A percentile compares a stretch with the other conserved stretches of the same genome.
Conservation (phyloP, 2,888 invertebrate genomes). For the Pseudolycoriella hygida region DNA sequence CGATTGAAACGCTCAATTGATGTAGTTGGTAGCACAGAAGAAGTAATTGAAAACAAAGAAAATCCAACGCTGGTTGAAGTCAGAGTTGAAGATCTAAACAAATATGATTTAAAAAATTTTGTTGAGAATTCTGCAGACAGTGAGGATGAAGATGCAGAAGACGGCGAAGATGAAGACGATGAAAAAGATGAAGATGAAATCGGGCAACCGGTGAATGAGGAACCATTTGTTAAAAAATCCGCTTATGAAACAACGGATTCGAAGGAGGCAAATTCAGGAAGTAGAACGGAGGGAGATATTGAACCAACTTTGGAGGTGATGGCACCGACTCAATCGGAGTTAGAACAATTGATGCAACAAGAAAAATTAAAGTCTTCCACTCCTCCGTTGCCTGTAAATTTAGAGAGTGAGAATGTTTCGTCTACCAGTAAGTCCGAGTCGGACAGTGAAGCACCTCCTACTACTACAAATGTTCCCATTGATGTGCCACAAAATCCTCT, state of each 20-base stretch:
- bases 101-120: slow-evolving; percentile 3
- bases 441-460: too few species aligned
- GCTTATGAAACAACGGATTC: neutral
- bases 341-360: neutral
- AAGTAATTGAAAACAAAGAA: neutral
- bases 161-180: slow-evolving; percentile 17
- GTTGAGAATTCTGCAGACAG: slow-evolving; percentile 8
- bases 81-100: slow-evolving; percentile 3
- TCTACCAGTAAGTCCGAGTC: neutral
- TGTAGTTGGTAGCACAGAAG: neutral
- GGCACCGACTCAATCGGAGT: neutral
- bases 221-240: slow-evolving; percentile 3
- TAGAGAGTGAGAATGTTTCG: too few species aligned
- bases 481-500: neutral
- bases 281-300: neutral
- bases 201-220: neutral
- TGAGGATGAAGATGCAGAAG: slow-evolving; percentile 14
- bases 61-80: neutral
- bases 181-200: slow-evolving; percentile 11
- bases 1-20: neutral
- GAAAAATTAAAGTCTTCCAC: neutral
- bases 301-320: neutral
- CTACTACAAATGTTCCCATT: too few species aligned
- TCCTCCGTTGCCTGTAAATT: neutral
- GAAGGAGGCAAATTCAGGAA: too few species aligned